Evolutionary conservation across 1,140 invertebrate species (phyloP).

Genomic region (Halictus rubicundus): DNA sequence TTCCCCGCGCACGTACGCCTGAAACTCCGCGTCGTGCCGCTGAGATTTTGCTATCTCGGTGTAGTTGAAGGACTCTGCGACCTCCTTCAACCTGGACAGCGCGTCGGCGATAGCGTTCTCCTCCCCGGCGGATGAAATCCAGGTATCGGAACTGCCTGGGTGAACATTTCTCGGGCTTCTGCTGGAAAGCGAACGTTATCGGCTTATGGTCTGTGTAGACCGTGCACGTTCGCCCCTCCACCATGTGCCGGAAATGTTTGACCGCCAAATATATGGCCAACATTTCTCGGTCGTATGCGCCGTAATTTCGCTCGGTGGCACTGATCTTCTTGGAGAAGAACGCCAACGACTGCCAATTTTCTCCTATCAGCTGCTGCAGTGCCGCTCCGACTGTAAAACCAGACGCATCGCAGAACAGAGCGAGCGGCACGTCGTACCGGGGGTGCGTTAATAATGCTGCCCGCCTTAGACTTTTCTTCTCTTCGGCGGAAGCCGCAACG

Average conservation of each 20-base stretch:
- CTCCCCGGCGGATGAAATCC: neutral
- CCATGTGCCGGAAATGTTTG: neutral
- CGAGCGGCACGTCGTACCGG: neutral
- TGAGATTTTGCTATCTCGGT: neutral
- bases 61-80: neutral
- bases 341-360: too few species aligned
- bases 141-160: conserved; percentile 3
- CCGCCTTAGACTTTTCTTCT: neutral
- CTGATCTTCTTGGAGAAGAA: too few species aligned
- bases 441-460: neutral
- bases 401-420: neutral
- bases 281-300: too few species aligned
- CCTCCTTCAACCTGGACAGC: neutral
- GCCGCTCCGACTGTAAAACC: neutral
- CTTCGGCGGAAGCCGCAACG: too few species aligned
- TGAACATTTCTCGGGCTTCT: neutral
- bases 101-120: conserved; percentile 5
- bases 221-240: neutral
- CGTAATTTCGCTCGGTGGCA: too few species aligned
- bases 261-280: neutral
- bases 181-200: neutral
- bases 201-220: conserved; percentile 11
- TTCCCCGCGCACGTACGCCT: too few species aligned
- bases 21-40: neutral
- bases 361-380: neutral